Percentiles rank a stretch among this genome's conserved stretches.
Evolutionary conservation across 2,797 vertebrate species (phyloP).

Genomic region (Lepidocolaptes lacrymiger): DNA sequence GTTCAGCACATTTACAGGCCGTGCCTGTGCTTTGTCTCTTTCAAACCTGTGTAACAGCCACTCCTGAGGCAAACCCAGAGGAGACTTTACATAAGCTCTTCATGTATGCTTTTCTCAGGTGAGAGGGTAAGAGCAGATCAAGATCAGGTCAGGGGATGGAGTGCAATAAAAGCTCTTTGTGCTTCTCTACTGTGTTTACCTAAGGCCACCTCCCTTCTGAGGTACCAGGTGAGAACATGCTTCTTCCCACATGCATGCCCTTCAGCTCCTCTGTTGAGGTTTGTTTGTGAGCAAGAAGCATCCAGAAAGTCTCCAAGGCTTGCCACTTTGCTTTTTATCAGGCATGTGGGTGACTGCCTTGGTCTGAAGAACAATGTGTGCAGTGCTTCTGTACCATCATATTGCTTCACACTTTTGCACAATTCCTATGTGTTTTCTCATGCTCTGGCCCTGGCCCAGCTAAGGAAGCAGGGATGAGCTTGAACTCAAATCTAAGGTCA

Average conservation of each 20-base stretch:
- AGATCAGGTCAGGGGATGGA: background rate
- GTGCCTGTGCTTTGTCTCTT: background rate
- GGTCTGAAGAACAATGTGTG: background rate
- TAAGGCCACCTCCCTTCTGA: background rate
- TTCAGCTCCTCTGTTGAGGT: background rate
- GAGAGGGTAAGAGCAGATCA: background rate
- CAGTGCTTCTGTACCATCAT: background rate
- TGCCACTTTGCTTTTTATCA: background rate
- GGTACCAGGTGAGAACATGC: background rate
- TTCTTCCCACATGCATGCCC: background rate
- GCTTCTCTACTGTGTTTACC: background rate
- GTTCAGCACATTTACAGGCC: background rate
- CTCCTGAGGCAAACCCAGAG: background rate
- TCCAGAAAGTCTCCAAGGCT: background rate
- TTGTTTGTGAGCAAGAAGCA: background rate
- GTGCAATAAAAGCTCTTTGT: background rate
- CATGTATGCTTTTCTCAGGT: background rate
- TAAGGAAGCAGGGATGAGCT: background rate
- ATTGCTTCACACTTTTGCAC: background rate
- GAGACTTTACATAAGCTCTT: background rate
- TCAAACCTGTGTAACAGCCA: background rate
- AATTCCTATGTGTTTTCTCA: background rate
- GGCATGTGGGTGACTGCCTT: background rate
- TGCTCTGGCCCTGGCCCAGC: background rate
- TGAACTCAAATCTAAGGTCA: background rate